A percentile compares a stretch with the other conserved stretches of the same genome.
phyloP scores from a whole-genome alignment of 2,888 invertebrate species.

The Smittia sp. region DNA sequence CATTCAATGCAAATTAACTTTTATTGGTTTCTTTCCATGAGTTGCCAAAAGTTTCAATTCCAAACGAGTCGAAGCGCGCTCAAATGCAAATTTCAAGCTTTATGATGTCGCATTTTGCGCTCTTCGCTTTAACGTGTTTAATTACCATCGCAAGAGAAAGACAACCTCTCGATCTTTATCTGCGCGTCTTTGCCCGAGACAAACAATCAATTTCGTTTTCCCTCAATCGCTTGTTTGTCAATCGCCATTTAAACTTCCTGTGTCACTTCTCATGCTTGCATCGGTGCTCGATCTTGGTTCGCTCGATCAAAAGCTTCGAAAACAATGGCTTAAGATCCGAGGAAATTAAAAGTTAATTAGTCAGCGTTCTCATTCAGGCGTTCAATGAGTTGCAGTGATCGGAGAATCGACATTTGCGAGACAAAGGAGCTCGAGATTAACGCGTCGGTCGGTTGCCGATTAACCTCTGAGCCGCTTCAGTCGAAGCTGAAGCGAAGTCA shows the following conservation, averaged over 20 bases:
- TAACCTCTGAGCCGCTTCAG: not conserved
- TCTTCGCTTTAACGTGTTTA: not conserved
- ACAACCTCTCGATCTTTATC: not conserved
- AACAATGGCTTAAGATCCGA: not conserved
- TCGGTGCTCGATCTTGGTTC: too few relatives aligned
- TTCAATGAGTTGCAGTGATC: not conserved
- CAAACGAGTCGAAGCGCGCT: not conserved
- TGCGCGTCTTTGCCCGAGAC: not conserved
- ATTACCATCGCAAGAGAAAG: not conserved
- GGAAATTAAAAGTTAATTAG: not conserved
- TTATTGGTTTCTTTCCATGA: too few relatives aligned
- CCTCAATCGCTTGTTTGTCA: not conserved
- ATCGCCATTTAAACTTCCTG: slow-evolving; percentile 1
- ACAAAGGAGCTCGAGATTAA: not conserved
- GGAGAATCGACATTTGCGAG: not conserved
- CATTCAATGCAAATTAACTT: slow-evolving; percentile 4
- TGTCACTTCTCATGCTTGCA: not conserved
- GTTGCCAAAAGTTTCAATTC: not conserved
- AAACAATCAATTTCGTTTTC: not conserved
- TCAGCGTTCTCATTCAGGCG: not conserved
- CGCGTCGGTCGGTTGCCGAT: not conserved
- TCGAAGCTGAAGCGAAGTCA: not conserved
- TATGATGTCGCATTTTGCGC: not conserved
- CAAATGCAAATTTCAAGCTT: not conserved
- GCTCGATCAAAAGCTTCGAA: not conserved